Conservation (phyloP, 2,113 vertebrate species). For the Pollachius pollachius region DNA sequence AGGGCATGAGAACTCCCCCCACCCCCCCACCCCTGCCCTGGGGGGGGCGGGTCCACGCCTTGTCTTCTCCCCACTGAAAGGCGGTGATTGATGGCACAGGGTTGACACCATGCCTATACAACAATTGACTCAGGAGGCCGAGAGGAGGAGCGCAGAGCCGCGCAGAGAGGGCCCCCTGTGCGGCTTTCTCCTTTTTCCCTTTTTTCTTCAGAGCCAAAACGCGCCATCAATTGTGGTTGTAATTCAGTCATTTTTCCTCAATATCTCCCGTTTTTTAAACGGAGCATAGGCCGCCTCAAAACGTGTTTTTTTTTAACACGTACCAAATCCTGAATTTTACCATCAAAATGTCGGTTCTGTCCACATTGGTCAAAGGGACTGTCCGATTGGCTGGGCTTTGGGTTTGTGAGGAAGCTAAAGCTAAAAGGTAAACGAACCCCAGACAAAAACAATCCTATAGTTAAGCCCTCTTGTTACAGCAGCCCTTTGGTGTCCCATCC, state of each 20-base stretch:
- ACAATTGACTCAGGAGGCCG: conserved; percentile 79
- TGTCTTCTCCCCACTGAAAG: conserved; percentile 80
- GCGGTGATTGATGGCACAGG: conserved; percentile 79
- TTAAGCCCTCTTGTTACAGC: conserved; percentile 48
- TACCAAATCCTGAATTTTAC: background rate
- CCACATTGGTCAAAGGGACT: no score
- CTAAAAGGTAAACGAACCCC: conserved; percentile 54
- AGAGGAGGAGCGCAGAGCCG: conserved; percentile 65
- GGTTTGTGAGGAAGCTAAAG: no score
- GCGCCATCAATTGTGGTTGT: conserved; percentile 72
- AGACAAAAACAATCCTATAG: conserved; percentile 45
- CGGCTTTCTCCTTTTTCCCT: conserved; percentile 59
- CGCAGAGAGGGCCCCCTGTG: conserved; percentile 58
- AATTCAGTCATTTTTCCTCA: conserved; percentile 77
- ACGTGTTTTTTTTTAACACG: conserved; percentile 30
- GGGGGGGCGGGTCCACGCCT: conserved; percentile 76
- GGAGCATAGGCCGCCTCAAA: conserved; percentile 65
- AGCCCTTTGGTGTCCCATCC: conserved; percentile 36
- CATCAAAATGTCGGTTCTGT: no score
- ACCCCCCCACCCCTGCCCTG: conserved; percentile 67
- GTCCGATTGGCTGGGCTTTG: no score
- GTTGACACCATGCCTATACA: conserved; percentile 76
- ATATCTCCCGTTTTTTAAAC: conserved; percentile 71
- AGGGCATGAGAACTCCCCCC: conserved; percentile 79
- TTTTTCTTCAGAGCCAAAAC: conserved; percentile 74